These are phyloP conservation scores for Acrossocheilus wenchowensis DNA, from an alignment of 2,797 vertebrate genomes.

Conservation along the genomic window DNA sequence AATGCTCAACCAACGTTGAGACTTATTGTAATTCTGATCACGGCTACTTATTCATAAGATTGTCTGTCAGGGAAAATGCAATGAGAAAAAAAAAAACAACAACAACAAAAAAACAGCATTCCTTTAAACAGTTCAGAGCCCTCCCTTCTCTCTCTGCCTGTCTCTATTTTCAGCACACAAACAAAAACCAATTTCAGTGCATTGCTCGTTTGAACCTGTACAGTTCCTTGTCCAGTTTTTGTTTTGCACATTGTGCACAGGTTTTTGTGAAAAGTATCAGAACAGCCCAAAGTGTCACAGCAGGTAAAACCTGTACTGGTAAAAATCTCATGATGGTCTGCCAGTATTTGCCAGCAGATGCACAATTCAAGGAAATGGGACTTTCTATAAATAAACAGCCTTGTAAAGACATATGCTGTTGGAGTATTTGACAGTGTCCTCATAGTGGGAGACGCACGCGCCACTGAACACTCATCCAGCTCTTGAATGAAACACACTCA, in stretches of 20 bases:
- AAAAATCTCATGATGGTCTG: not conserved
- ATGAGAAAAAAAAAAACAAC: conserved; percentile 25
- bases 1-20: not conserved
- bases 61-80: conserved; percentile 41
- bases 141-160: not conserved
- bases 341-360: not conserved
- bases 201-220: not conserved
- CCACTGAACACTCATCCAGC: not conserved
- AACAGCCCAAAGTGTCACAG: conserved; percentile 2
- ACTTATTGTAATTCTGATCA: conserved; percentile 78
- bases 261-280: not conserved
- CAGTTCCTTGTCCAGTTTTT: not conserved
- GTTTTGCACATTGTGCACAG: not conserved
- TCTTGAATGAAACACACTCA: conserved; percentile 13
- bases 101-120: conserved; percentile 18
- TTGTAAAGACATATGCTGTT: conserved; percentile 32
- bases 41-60: conserved; percentile 75
- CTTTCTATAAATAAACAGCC: conserved; percentile 38
- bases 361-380: conserved; percentile 8
- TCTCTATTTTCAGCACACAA: conserved; percentile 29
- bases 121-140: conserved; percentile 28
- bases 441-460: conserved; percentile 9
- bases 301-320: not conserved
- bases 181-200: not conserved
- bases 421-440: conserved; percentile 15